These are phyloP conservation scores for Holocentrus rufus DNA, from an alignment of 2,797 vertebrate genomes.

Conservation along the genomic window DNA sequence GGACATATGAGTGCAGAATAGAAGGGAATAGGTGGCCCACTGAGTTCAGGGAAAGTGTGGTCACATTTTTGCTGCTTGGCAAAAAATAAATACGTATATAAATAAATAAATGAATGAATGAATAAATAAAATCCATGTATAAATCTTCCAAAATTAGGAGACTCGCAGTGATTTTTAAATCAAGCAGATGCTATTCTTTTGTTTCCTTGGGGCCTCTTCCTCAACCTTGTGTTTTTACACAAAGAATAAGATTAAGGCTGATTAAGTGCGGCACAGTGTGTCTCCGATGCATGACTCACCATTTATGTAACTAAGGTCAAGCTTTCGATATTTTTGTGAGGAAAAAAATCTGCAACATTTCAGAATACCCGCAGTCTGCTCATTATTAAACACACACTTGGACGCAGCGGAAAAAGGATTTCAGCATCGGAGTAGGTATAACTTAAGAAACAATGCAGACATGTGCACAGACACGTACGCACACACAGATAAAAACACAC, in stretches of 20 bases:
- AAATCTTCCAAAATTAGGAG: background rate
- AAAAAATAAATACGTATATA: background rate
- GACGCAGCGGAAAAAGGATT: background rate
- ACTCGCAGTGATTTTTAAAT: background rate
- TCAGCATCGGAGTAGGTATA: slow-evolving; percentile 13
- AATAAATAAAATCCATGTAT: background rate
- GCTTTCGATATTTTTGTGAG: background rate
- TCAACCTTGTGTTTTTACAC: slow-evolving; percentile 12
- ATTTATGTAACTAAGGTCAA: background rate
- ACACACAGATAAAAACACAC: background rate
- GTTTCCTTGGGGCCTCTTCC: background rate
- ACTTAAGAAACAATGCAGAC: background rate
- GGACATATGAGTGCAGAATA: background rate
- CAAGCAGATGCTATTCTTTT: background rate
- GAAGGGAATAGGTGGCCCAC: background rate
- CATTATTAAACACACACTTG: background rate
- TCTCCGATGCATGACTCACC: background rate
- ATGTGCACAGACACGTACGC: background rate
- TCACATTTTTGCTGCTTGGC: background rate
- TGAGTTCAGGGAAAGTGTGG: background rate
- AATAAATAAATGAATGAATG: background rate
- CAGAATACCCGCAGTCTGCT: background rate
- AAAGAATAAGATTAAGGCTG: background rate
- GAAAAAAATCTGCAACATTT: background rate
- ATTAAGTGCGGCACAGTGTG: background rate